Conservation (phyloP, 2,797 vertebrate genomes). For the Brachymystax lenok region DNA sequence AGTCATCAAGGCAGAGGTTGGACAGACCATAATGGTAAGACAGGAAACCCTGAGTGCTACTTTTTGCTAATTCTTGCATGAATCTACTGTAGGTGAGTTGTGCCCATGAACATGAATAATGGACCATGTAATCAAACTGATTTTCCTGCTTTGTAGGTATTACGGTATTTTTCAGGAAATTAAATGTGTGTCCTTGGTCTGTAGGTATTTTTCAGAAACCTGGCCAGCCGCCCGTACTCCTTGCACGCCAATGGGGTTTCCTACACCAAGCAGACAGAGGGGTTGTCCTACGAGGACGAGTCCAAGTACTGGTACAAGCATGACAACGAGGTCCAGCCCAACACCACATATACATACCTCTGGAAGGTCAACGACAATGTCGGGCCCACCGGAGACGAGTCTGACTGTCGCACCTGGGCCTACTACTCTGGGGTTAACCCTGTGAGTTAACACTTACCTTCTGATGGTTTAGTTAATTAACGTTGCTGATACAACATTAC, state of each 20-base stretch:
- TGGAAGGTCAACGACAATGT: slow-evolving; percentile 82
- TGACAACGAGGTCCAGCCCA: slow-evolving; percentile 85
- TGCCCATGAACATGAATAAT: not conserved
- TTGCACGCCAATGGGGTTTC: slow-evolving; percentile 90
- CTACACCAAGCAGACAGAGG: slow-evolving; percentile 93
- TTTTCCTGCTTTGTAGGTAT: not conserved
- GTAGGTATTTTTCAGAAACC: slow-evolving; percentile 91
- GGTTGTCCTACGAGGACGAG: slow-evolving; percentile 87
- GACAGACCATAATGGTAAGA: slow-evolving; percentile 87
- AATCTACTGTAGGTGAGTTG: not conserved
- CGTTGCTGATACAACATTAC: not conserved
- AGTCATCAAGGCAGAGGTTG: slow-evolving; percentile 90
- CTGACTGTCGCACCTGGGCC: slow-evolving; percentile 86
- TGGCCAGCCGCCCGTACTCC: slow-evolving; percentile 86
- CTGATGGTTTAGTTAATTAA: not conserved
- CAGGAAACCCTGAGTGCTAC: not conserved
- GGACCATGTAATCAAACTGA: not conserved
- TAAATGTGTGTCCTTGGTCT: slow-evolving; percentile 16
- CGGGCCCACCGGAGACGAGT: slow-evolving; percentile 76
- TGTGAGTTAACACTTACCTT: slow-evolving; percentile 72
- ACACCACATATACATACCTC: slow-evolving; percentile 84
- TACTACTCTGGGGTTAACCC: slow-evolving; percentile 92
- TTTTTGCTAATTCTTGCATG: not conserved
- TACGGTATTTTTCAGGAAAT: not conserved
- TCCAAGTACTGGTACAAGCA: slow-evolving; percentile 85